Evolutionary conservation across 2,113 vertebrate genomes (phyloP).

Genomic region (Gymnorhina tibicen): DNA sequence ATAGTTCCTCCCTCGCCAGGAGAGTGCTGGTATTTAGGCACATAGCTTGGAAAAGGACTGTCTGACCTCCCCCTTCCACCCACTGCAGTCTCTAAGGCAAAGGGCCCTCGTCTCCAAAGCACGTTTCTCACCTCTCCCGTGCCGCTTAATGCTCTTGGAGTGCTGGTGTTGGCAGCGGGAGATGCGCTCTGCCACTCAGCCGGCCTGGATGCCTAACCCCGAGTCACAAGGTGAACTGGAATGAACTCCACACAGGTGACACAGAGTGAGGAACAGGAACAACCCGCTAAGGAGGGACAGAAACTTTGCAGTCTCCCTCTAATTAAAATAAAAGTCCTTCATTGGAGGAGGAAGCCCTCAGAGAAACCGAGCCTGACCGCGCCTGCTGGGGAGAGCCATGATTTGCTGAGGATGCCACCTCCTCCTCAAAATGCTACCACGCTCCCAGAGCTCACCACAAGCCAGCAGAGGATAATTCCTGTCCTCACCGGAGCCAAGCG

Average conservation of each 20-base stretch:
- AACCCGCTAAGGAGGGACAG: background rate
- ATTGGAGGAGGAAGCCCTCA: conserved; percentile 5
- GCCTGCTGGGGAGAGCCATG: background rate
- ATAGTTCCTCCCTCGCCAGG: background rate
- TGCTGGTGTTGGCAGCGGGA: background rate
- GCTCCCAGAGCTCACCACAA: background rate
- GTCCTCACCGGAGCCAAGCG: background rate
- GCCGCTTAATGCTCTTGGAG: background rate
- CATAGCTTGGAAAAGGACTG: background rate
- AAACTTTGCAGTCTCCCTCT: background rate
- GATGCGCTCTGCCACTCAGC: background rate
- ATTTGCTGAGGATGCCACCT: background rate
- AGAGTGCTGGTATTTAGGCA: conserved; percentile 49
- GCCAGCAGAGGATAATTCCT: background rate
- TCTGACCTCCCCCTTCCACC: background rate
- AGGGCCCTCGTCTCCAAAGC: background rate
- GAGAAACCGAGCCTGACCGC: background rate
- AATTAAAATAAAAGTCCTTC: conserved; percentile 1
- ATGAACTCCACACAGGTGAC: background rate
- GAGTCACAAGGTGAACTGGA: background rate
- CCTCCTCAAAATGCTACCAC: background rate
- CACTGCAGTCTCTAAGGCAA: conserved; percentile 38
- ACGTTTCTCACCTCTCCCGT: background rate
- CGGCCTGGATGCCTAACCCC: background rate
- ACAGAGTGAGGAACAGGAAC: background rate